Conservation (phyloP, 2,888 invertebrate genomes). For the Agrilus biguttatus region DNA sequence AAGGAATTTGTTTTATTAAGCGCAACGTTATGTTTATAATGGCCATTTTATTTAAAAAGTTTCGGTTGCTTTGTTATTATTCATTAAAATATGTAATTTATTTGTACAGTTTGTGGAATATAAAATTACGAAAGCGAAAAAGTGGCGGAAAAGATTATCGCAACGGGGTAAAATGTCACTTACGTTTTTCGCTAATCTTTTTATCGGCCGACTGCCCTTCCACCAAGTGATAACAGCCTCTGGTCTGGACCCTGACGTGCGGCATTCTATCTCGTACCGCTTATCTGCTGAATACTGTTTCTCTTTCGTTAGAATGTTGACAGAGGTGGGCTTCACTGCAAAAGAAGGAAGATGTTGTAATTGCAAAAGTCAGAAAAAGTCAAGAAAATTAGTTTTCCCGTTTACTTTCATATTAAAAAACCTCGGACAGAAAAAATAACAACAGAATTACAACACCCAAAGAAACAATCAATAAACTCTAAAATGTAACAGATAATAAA, state of each 20-base stretch:
- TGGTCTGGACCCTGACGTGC: slow-evolving; percentile 73
- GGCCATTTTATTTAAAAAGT: too few species aligned
- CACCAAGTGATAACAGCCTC: slow-evolving; percentile 81
- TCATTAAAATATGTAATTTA: too few species aligned
- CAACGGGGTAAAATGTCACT: slow-evolving; percentile 29
- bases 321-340: slow-evolving; percentile 75
- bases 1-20: too few species aligned
- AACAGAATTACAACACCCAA: background rate
- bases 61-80: too few species aligned
- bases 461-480: background rate
- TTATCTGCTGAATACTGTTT: slow-evolving; percentile 72
- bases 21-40: too few species aligned
- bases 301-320: slow-evolving; percentile 72
- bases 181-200: slow-evolving; percentile 67
- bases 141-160: too few species aligned
- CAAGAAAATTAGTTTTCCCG: background rate
- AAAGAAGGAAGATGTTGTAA: slow-evolving; percentile 19
- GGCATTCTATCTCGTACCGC: slow-evolving; percentile 76
- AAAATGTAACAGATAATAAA: background rate
- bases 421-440: too few species aligned
- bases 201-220: slow-evolving; percentile 70
- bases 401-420: background rate
- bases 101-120: too few species aligned
- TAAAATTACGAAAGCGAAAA: too few species aligned
- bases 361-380: background rate